phyloP scores from a whole-genome alignment of 2,113 vertebrate genomes.

The Dascyllus trimaculatus region DNA sequence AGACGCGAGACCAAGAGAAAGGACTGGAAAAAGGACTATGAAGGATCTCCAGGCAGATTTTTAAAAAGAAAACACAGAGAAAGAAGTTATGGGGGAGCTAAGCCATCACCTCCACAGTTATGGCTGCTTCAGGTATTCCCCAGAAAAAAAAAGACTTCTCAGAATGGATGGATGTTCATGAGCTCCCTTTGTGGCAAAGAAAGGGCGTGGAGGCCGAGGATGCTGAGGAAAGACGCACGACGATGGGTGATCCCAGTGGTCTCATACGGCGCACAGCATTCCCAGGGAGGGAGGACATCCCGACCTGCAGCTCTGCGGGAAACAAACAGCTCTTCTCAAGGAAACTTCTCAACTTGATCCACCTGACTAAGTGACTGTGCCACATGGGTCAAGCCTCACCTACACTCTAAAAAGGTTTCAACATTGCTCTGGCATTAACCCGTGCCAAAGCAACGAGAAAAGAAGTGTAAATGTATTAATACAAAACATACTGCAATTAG shows the following conservation, averaged over 20 bases:
- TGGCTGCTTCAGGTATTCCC: constrained; percentile 18
- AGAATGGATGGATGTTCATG: not conserved
- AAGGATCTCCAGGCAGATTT: constrained; percentile 9
- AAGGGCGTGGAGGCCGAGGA: not conserved
- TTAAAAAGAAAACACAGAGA: not conserved
- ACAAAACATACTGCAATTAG: constrained; percentile 75
- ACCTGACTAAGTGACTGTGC: constrained; percentile 45
- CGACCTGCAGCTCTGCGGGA: not conserved
- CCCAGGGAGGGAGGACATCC: constrained; percentile 42
- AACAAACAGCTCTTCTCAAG: constrained; percentile 24
- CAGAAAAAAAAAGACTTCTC: not conserved
- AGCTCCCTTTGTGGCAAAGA: too few species aligned
- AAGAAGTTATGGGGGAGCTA: constrained; percentile 11
- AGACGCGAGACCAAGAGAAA: constrained; percentile 30
- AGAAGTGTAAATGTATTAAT: constrained; percentile 74
- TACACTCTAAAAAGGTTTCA: constrained; percentile 35
- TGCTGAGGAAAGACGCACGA: not conserved
- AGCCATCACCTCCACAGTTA: constrained; percentile 10
- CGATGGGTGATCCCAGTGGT: constrained; percentile 15
- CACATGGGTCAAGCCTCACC: constrained; percentile 45
- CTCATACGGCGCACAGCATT: constrained; percentile 53
- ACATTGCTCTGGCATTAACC: constrained; percentile 60
- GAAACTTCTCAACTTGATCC: constrained; percentile 31
- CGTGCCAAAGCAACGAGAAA: constrained; percentile 78
- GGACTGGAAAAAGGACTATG: constrained; percentile 17